A percentile compares a stretch with the other conserved stretches of the same genome.
phyloP scores from a whole-genome alignment of 2,888 invertebrate species.

The Drosophila sordidapex region DNA sequence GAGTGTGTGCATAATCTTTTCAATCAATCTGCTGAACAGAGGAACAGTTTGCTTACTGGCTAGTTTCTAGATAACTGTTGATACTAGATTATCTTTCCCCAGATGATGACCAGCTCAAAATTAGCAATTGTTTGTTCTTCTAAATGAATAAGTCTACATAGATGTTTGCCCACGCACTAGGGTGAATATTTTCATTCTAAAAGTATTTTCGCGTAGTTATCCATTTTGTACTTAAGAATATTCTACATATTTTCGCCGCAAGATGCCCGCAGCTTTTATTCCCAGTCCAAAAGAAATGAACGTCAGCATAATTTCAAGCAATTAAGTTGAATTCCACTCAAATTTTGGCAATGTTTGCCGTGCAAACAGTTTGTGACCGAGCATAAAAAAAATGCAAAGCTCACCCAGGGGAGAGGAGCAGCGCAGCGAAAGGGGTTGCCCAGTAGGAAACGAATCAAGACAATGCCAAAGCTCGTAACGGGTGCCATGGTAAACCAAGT shows the following conservation, averaged over 20 bases:
- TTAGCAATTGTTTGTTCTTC: background rate
- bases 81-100: background rate
- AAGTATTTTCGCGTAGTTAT: background rate
- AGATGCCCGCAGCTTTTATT: background rate
- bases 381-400: conserved; percentile 9
- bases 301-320: conserved; percentile 54
- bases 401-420: background rate
- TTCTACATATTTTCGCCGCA: background rate
- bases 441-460: conserved; percentile 2
- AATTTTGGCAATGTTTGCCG: conserved; percentile 63
- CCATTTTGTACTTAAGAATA: background rate
- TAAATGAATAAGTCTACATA: background rate
- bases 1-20: accelerated
- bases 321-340: conserved; percentile 60
- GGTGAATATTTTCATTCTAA: background rate
- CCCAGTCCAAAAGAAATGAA: conserved; percentile 6
- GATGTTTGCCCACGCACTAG: background rate
- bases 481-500: conserved; percentile 51
- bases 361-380: conserved; percentile 38
- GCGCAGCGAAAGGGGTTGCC: background rate
- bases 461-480: conserved; percentile 11
- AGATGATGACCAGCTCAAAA: background rate
- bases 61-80: background rate
- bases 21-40: background rate
- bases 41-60: background rate